Evolutionary conservation across 2,113 vertebrate species (phyloP), one percentile per base, ranked within the genome.

Genomic region (Desmodus rotundus): DNA sequence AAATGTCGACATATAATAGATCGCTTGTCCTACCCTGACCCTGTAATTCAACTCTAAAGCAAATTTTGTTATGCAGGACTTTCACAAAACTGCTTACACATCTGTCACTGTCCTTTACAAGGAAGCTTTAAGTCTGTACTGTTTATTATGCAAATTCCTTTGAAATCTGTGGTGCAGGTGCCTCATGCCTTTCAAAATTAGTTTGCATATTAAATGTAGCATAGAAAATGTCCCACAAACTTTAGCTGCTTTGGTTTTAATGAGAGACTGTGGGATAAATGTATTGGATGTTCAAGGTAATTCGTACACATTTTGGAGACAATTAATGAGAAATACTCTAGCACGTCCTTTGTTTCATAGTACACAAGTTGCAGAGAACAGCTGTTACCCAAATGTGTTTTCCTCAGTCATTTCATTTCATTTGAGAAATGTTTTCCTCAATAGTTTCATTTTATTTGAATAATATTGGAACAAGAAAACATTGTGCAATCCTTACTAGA

Each of bases 111-210:
- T 97, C 89, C 84, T 95, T 84, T 97, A 97, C 97, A 98, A 98
- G 92, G 33, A 96, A 91, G 95, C 94, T 98, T 98, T 97, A 96
- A 98, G 33, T 63, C 87, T 97, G 80, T 96, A 70, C 94, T 94
- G 97, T 98, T 98, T 96, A 96, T 98, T 98, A 98, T 97, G 97
- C 82, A 98, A 98, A 98, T 98, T 98, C 92, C 77, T 97, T 97
- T 98, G 89, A 98, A 98, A 98, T 98, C 96, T 97, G 70, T 96
- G 87, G 14, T 97, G 97, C 97, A 98, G 96, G 94, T 98, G 92
- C 54, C 80, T 97, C 87, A 97, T 95, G 97, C 93, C 91, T 98
- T 98, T 98, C 98, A 96, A 97, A 98, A 58, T 94, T 96, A 96
- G 96, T 98, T 98, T 98, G 95, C 97, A 96, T 96, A 97, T 97